Evolutionary conservation across 2,113 vertebrate genomes (phyloP).

Genomic region (Sporophila hypoxantha): DNA sequence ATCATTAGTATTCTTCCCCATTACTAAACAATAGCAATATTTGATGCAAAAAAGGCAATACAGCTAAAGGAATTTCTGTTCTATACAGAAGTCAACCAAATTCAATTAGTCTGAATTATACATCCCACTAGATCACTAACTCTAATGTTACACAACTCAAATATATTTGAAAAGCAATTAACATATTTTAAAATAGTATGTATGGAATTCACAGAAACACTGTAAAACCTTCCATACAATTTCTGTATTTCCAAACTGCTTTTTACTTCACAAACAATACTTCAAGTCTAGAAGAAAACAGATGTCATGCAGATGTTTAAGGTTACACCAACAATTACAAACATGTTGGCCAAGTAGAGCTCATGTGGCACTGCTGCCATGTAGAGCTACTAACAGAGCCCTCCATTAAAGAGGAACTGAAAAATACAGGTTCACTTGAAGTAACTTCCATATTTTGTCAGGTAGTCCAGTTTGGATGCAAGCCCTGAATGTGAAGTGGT

Average conservation of each 20-base stretch:
- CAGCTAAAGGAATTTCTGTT: not conserved
- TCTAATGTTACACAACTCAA: not conserved
- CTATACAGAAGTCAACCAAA: not conserved
- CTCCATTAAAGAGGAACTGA: not conserved
- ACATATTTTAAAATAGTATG: not conserved
- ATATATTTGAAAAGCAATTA: not conserved
- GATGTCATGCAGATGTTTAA: not conserved
- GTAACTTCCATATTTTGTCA: not conserved
- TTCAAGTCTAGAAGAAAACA: not conserved
- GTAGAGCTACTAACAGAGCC: not conserved
- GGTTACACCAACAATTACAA: not conserved
- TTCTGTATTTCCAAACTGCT: not conserved
- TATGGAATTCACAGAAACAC: not conserved
- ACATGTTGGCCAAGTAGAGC: not conserved
- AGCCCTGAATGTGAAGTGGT: not conserved
- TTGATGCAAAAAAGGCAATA: not conserved
- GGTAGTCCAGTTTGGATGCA: not conserved
- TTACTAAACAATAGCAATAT: not conserved
- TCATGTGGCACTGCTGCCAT: accelerated
- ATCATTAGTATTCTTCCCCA: not conserved
- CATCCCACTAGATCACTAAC: not conserved
- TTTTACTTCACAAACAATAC: not conserved
- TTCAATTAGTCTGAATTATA: not conserved
- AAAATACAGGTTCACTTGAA: not conserved
- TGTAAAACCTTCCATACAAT: not conserved